A percentile compares a stretch with the other conserved stretches of the same genome.
phyloP scores from a whole-genome alignment of 2,888 invertebrate species.

The Platerodrilus igneus region DNA sequence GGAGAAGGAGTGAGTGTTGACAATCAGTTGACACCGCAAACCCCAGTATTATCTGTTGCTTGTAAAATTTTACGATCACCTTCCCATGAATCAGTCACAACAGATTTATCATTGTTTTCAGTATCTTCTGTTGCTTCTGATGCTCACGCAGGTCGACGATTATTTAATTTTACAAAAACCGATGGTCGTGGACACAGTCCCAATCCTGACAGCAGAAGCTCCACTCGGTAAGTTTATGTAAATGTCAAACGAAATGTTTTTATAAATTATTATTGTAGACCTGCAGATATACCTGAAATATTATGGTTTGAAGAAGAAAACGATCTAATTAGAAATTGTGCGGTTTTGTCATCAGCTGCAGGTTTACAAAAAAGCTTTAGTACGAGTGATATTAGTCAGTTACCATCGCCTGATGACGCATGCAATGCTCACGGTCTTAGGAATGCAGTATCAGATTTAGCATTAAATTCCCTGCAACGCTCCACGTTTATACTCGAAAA shows the following conservation, averaged over 20 bases:
- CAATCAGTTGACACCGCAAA: constrained; percentile 44
- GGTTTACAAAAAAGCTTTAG: constrained; percentile 83
- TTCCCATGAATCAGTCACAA: constrained; percentile 79
- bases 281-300: constrained; percentile 60
- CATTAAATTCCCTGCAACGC: constrained; percentile 55
- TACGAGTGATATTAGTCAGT: constrained; percentile 68
- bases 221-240: constrained; percentile 12
- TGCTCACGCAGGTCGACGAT: constrained; percentile 44
- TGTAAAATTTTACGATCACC: constrained; percentile 70
- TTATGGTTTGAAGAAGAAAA: constrained; percentile 71
- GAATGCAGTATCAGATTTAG: constrained; percentile 55
- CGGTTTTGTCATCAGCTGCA: constrained; percentile 70
- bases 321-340: constrained; percentile 74
- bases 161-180: constrained; percentile 53
- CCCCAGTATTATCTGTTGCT: constrained; percentile 51
- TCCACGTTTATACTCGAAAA: constrained; percentile 54
- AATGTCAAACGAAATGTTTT: not conserved
- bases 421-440: constrained; percentile 41
- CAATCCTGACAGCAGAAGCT: constrained; percentile 57
- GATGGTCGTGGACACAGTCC: constrained; percentile 65
- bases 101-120: constrained; percentile 75
- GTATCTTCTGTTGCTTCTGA: constrained; percentile 59
- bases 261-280: constrained; percentile 44
- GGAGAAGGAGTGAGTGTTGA: constrained; percentile 30
- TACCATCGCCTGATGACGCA: constrained; percentile 52